Evolutionary conservation across 1,140 invertebrate species (phyloP).

Genomic region (Oncopeltus fasciatus): DNA sequence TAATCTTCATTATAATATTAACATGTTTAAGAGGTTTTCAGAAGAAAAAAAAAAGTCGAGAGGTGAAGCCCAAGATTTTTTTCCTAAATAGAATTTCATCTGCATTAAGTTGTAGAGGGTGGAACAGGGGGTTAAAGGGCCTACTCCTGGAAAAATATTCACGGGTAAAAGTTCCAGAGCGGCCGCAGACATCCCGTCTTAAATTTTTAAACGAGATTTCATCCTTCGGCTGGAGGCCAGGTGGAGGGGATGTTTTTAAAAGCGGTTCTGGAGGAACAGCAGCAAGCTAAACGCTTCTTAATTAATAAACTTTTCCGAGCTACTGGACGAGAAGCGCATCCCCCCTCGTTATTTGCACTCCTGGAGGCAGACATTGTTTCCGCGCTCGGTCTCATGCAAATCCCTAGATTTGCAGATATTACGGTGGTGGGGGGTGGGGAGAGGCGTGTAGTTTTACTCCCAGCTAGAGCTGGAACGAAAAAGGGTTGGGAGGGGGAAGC

Average conservation of each 20-base stretch:
- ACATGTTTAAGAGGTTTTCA: background rate
- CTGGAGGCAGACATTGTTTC: too few relatives aligned
- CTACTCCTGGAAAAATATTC: background rate
- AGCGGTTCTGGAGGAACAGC: background rate
- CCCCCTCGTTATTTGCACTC: too few relatives aligned
- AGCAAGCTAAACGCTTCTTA: slow-evolving; percentile 4
- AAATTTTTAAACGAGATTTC: background rate
- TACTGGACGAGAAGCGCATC: too few relatives aligned
- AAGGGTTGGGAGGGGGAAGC: too few relatives aligned
- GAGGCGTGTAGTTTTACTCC: too few relatives aligned
- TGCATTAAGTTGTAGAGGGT: background rate
- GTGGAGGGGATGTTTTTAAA: background rate
- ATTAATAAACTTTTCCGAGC: slow-evolving; percentile 9
- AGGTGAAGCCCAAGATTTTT: background rate
- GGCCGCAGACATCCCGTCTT: background rate
- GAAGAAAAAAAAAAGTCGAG: background rate
- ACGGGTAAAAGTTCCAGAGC: background rate
- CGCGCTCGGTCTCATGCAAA: too few relatives aligned
- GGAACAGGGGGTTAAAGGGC: background rate
- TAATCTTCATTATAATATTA: background rate
- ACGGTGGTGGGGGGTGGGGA: too few relatives aligned
- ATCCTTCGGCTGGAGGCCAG: too few relatives aligned
- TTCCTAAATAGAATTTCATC: background rate
- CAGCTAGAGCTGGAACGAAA: too few relatives aligned
- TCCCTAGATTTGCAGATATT: too few relatives aligned